Conservation (phyloP, 2,888 invertebrate genomes). For the Sinhomidia bicolor region DNA sequence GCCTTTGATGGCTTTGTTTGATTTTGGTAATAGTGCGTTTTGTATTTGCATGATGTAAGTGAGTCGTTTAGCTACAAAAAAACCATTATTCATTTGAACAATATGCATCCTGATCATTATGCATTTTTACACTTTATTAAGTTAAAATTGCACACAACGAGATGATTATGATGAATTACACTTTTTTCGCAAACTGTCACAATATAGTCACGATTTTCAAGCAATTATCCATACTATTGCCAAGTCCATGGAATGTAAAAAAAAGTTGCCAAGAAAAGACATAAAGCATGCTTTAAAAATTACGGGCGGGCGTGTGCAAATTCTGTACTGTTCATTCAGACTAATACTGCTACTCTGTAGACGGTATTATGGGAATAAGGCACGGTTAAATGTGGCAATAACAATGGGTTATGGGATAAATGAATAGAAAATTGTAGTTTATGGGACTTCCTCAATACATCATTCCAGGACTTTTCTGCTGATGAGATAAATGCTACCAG, state of each 20-base stretch:
- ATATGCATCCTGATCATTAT: background rate
- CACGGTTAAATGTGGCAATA: background rate
- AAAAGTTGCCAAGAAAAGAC: too few species aligned
- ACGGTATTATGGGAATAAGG: constrained; percentile 14
- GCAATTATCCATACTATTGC: background rate
- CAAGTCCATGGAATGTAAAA: too few species aligned
- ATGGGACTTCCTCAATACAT: constrained; percentile 57
- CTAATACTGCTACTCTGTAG: too few species aligned
- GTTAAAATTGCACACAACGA: background rate
- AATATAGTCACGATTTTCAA: constrained; percentile 31
- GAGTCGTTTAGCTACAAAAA: background rate
- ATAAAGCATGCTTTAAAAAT: too few species aligned
- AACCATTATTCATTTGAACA: background rate
- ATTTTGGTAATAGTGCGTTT: background rate
- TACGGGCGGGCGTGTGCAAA: too few species aligned
- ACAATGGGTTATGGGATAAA: constrained; percentile 23
- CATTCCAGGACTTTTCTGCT: constrained; percentile 25
- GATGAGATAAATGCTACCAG: background rate
- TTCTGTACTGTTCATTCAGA: too few species aligned
- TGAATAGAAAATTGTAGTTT: constrained; percentile 58
- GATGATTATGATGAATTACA: background rate
- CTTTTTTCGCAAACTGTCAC: constrained; percentile 2
- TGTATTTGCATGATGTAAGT: background rate
- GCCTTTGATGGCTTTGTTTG: background rate
- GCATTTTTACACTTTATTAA: background rate